Conservation (phyloP, 2,113 vertebrate species). For the Chiloscyllium plagiosum region DNA sequence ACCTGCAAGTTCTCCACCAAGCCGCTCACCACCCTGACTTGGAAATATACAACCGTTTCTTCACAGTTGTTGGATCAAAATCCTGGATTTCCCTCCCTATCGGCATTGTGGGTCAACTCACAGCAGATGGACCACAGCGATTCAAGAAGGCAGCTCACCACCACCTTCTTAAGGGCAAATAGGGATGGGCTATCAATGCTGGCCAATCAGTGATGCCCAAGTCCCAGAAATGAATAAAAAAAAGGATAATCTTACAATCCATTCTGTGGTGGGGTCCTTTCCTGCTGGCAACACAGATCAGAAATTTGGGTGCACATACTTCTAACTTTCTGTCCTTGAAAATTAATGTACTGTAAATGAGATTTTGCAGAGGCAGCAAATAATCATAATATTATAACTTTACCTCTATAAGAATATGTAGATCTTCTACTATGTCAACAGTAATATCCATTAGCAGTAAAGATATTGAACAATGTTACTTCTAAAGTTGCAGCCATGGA, state of each 20-base stretch:
- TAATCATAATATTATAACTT: neutral
- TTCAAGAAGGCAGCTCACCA: no score
- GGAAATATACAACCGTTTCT: no score
- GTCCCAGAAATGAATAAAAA: no score
- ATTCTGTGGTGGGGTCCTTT: neutral
- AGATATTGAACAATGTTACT: neutral
- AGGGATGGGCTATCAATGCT: no score
- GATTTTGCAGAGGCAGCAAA: neutral
- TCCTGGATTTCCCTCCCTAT: no score
- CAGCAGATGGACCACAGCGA: no score
- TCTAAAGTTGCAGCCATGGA: neutral
- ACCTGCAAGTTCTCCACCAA: no score
- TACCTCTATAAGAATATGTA: neutral
- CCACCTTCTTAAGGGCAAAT: no score
- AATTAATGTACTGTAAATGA: neutral
- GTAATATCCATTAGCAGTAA: neutral
- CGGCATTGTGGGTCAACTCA: no score
- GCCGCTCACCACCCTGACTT: no score
- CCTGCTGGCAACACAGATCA: neutral
- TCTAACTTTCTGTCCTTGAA: neutral
- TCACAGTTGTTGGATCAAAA: no score
- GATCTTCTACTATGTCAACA: neutral
- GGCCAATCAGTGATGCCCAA: no score
- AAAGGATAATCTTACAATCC: neutral
- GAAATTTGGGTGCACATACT: neutral